Evolutionary conservation across 2,113 vertebrate species (phyloP).

Genomic region (Lagenorhynchus albirostris): DNA sequence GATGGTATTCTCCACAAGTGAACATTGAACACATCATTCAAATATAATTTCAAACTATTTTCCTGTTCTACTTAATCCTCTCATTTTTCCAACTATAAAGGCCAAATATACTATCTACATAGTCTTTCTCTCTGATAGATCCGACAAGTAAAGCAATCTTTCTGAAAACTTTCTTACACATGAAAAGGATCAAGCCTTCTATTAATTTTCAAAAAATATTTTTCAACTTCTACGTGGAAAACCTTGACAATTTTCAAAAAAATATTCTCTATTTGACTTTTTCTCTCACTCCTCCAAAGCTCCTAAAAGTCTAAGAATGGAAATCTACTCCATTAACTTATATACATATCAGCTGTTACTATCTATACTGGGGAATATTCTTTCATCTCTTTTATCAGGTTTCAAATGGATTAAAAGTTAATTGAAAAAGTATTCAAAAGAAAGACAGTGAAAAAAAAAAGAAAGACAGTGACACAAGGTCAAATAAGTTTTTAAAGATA

Average conservation of each 20-base stretch:
- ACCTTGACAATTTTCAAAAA: background rate
- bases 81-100: background rate
- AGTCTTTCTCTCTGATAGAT: background rate
- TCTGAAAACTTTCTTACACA: background rate
- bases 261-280: background rate
- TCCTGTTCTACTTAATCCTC: background rate
- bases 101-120: background rate
- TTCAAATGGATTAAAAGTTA: slow-evolving; percentile 35
- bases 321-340: background rate
- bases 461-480: background rate
- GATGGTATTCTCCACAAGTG: background rate
- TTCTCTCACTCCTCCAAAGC: background rate
- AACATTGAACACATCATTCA: background rate
- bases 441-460: background rate
- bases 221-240: slow-evolving; percentile 20
- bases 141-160: background rate
- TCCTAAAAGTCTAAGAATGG: background rate
- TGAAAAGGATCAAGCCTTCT: background rate
- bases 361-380: background rate
- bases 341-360: background rate
- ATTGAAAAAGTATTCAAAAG: background rate
- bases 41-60: background rate
- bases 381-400: slow-evolving; percentile 47
- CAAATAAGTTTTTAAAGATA: background rate
- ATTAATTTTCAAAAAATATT: background rate